A percentile compares a stretch with the other conserved stretches of the same genome.
Evolutionary conservation across 2,888 invertebrate genomes (phyloP).

Genomic region (Melanostoma mellinum): DNA sequence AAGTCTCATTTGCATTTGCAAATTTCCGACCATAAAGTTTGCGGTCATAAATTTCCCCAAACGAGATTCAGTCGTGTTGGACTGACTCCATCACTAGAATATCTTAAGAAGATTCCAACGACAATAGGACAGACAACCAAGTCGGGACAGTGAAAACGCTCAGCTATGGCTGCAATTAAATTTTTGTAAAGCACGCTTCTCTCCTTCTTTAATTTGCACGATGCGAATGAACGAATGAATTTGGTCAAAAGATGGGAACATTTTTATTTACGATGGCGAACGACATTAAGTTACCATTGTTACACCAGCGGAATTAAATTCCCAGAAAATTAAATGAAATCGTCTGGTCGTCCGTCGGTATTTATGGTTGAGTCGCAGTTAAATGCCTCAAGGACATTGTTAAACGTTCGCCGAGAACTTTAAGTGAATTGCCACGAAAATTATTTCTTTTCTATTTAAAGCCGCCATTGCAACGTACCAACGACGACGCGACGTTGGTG

Average conservation of each 20-base stretch:
- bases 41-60: slow-evolving; percentile 66
- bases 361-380: slow-evolving; percentile 26
- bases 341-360: slow-evolving; percentile 19
- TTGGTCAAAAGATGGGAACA: slow-evolving; percentile 41
- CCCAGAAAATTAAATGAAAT: slow-evolving; percentile 66
- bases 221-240: slow-evolving; percentile 68
- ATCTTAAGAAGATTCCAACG: slow-evolving; percentile 11
- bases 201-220: slow-evolving; percentile 49
- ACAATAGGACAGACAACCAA: not conserved
- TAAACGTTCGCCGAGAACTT: slow-evolving; percentile 52
- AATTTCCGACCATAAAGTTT: slow-evolving; percentile 56
- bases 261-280: slow-evolving; percentile 46
- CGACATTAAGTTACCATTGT: slow-evolving; percentile 67
- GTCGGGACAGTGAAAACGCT: not conserved
- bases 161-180: slow-evolving; percentile 21
- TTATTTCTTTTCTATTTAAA: slow-evolving; percentile 25
- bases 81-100: slow-evolving; percentile 35
- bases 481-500: not conserved
- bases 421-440: slow-evolving; percentile 30
- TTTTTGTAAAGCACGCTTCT: slow-evolving; percentile 21
- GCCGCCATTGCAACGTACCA: not conserved
- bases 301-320: slow-evolving; percentile 61
- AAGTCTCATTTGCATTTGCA: slow-evolving; percentile 60
- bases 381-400: slow-evolving; percentile 56
- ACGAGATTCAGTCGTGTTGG: slow-evolving; percentile 15